Evolutionary conservation across 2,888 invertebrate genomes (phyloP), one percentile per base, ranked within the genome.

Genomic region (Spatulosminthurus flaviceps): DNA sequence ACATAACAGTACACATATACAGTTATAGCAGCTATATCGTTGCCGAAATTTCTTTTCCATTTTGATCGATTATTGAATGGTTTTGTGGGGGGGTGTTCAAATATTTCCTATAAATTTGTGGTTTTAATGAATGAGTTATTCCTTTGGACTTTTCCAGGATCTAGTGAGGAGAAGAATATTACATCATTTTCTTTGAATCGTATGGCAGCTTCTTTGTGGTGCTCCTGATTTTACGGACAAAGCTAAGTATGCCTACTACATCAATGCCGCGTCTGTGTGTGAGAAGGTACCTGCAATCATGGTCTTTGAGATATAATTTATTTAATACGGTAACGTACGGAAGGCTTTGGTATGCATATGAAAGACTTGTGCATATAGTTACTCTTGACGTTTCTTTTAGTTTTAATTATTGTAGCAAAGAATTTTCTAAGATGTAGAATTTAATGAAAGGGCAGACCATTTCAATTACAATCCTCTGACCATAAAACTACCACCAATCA

Each of bases 191-290:
- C 92, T 98, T 79, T 96, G 97, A 73, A 95, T 99, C 86, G 97
- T 95, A 7, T 99, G 99, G 99, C 99, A 98, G 88, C 90, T 98
- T 74, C 89, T 99, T 77, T 95, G 97, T 85, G 94, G 94, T 21
- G 98, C 97, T 0, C 93, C 95, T 86, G 93, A 93, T 83, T 93
- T 95, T 0, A 92, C 93, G 0, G 95, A 96, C 87, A 97, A 98
- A 88, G 95, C 95, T 86, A 92, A 94, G 85, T 99, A 98, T 88
- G 95, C 96, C 7, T 96, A 97, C 81, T 97, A 97, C 87, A 95
- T 99, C 87, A 96, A 97, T 89, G 94, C 95, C 64, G 95, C 95
- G 83, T 98, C 98, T 19, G 97, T 98, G 0, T 98, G 97, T 88
- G 99, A 99, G 89, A 98, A 98, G 89, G 90, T 88, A 84, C 24